phyloP scores from a whole-genome alignment of 2,113 vertebrate species.

The Cynoglossus semilaevis region DNA sequence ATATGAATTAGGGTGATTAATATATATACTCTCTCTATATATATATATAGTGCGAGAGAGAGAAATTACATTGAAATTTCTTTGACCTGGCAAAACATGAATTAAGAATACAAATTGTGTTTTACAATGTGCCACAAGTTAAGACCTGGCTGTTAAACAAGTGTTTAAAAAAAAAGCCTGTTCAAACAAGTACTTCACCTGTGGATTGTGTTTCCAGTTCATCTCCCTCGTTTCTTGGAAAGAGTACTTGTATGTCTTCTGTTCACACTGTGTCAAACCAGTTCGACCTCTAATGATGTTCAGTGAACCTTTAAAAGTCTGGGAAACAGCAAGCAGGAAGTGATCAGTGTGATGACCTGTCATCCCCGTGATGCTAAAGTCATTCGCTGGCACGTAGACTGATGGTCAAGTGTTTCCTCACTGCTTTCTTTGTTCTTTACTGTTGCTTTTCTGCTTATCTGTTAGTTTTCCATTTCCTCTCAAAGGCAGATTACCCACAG shows the following conservation, averaged over 20 bases:
- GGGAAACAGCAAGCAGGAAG: slow-evolving; percentile 6
- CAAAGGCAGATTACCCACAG: background rate
- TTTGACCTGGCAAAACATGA: too few species aligned
- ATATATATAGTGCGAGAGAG: background rate
- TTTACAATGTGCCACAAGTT: slow-evolving; percentile 4
- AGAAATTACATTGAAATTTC: too few species aligned
- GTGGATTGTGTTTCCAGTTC: slow-evolving; percentile 2
- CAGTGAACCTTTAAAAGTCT: slow-evolving; percentile 8
- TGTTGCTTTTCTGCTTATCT: too few species aligned
- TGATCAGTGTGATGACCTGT: background rate
- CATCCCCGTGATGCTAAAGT: too few species aligned
- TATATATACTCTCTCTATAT: background rate
- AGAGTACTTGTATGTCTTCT: background rate
- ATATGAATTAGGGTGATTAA: too few species aligned
- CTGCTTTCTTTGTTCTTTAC: background rate
- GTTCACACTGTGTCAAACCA: background rate
- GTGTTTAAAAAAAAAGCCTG: slow-evolving; percentile 18
- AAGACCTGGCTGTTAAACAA: slow-evolving; percentile 12
- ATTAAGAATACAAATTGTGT: too few species aligned
- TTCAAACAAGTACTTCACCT: background rate
- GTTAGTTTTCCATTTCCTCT: slow-evolving; percentile 1
- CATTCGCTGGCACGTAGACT: background rate
- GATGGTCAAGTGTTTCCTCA: background rate
- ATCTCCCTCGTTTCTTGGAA: background rate
- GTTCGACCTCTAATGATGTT: slow-evolving; percentile 11